Evolutionary conservation across 2,113 vertebrate genomes (phyloP).

Genomic region (Narcine bancroftii): DNA sequence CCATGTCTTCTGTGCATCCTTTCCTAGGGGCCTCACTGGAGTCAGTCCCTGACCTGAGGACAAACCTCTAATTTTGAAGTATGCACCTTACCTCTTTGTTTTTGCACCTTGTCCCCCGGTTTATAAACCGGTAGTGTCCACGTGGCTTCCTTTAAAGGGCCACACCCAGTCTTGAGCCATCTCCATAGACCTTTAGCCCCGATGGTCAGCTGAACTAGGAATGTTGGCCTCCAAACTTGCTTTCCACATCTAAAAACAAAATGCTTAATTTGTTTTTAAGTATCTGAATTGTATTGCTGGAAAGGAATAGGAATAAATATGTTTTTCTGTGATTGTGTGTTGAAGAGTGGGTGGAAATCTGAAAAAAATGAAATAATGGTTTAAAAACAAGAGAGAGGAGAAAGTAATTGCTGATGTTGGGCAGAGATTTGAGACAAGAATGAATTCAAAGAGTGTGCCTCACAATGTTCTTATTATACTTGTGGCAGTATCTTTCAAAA

Average conservation of each 20-base stretch:
- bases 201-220: background rate
- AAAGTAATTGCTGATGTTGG: slow-evolving; percentile 34
- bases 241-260: background rate
- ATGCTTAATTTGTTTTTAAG: background rate
- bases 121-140: background rate
- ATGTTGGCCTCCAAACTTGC: background rate
- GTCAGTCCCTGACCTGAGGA: background rate
- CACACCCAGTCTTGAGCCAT: too few relatives aligned
- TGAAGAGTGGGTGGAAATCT: background rate
- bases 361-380: background rate
- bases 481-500: slow-evolving; percentile 14
- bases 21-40: background rate
- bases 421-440: background rate
- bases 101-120: background rate
- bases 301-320: background rate
- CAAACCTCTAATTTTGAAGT: background rate
- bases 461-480: slow-evolving; percentile 20
- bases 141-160: too few relatives aligned
- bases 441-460: slow-evolving; percentile 8
- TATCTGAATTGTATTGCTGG: background rate
- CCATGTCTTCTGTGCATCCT: background rate
- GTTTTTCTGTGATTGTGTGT: slow-evolving; percentile 4
- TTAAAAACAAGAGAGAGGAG: background rate
- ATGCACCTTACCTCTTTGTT: background rate
- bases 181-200: background rate